Evolutionary conservation across 2,797 vertebrate genomes (phyloP).

Genomic region (Gallirallus australis): DNA sequence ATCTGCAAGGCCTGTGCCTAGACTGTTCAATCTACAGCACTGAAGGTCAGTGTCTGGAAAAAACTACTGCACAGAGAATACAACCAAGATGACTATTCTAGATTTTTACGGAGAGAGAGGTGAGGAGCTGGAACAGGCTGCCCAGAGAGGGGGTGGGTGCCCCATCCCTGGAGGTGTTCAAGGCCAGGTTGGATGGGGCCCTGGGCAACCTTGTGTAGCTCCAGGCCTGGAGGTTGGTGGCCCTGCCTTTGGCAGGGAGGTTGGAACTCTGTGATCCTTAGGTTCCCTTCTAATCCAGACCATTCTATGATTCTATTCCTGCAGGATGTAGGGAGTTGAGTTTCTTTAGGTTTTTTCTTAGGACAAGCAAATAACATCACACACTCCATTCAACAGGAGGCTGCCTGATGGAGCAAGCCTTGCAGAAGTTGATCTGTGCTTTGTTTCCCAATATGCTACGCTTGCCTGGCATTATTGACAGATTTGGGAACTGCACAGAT

Average conservation of each 20-base stretch:
- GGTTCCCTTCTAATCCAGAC: too few relatives aligned
- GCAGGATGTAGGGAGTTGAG: background rate
- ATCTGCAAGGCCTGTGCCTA: background rate
- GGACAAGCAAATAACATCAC: background rate
- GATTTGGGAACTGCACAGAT: slow-evolving; percentile 8
- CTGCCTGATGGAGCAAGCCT: background rate
- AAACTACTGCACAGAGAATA: background rate
- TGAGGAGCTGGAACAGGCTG: too few relatives aligned
- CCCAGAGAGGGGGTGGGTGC: too few relatives aligned
- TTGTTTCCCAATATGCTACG: background rate
- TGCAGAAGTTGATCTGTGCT: background rate
- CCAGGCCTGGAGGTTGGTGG: too few relatives aligned
- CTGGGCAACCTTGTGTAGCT: too few relatives aligned
- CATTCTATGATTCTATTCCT: background rate
- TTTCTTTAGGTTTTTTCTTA: background rate
- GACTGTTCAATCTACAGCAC: background rate
- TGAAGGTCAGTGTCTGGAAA: background rate
- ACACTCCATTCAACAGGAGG: background rate
- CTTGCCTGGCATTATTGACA: background rate
- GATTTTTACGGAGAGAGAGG: too few relatives aligned
- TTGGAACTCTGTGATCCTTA: too few relatives aligned
- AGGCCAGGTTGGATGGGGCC: too few relatives aligned
- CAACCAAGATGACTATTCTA: background rate
- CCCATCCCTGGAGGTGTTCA: too few relatives aligned
- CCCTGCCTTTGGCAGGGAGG: too few relatives aligned